Percentiles rank a stretch among this genome's conserved stretches.
These are phyloP conservation scores for Pygoscelis antarcticus DNA, from an alignment of 2,113 vertebrate genomes.

Conservation along the genomic window DNA sequence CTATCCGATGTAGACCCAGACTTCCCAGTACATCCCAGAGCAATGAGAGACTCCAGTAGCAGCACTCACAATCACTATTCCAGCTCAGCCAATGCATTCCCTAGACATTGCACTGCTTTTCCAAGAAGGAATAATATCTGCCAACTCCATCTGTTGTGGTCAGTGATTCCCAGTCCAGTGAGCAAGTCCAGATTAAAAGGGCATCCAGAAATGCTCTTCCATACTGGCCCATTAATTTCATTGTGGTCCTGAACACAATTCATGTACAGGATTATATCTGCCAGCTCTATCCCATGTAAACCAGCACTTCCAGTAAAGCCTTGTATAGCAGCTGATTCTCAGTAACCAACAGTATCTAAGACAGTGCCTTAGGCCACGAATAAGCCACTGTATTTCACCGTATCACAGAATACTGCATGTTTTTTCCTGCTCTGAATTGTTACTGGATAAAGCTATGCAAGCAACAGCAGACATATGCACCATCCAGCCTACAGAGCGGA, in stretches of 20 bases:
- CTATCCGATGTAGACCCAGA: background rate
- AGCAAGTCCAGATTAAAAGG: slow-evolving; percentile 1
- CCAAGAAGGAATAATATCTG: background rate
- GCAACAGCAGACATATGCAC: background rate
- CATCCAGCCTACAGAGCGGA: background rate
- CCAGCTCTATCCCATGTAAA: background rate
- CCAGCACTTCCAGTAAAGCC: background rate
- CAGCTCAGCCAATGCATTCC: background rate
- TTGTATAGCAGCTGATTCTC: background rate
- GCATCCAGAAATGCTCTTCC: slow-evolving; percentile 4
- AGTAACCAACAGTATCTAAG: background rate
- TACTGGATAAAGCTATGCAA: background rate
- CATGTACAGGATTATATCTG: background rate
- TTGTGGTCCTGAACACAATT: background rate
- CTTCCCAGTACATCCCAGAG: background rate
- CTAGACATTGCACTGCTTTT: background rate
- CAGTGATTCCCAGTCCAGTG: slow-evolving; percentile 1
- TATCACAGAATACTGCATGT: background rate
- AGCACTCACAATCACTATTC: background rate
- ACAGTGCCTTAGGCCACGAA: background rate
- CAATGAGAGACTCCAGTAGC: background rate
- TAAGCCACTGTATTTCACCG: background rate
- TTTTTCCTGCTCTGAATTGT: background rate
- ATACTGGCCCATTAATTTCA: background rate
- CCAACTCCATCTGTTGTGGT: slow-evolving; percentile 2